These are phyloP conservation scores for Drosophila atripex DNA, from an alignment of 2,888 invertebrate genomes.

Conservation along the genomic window DNA sequence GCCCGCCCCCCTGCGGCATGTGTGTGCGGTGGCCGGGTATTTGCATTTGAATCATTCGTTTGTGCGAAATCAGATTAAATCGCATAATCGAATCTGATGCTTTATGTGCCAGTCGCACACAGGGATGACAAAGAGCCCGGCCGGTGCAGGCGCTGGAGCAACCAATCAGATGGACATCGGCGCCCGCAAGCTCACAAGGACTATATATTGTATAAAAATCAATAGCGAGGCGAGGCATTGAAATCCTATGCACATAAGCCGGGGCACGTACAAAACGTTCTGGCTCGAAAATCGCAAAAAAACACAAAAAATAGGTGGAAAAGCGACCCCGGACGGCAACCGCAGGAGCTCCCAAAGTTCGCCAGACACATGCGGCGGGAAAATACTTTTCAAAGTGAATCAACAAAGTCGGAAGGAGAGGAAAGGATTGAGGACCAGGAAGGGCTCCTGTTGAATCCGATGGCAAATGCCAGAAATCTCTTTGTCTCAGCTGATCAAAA, in stretches of 20 bases:
- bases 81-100: slow-evolving; percentile 77
- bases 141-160: slow-evolving; percentile 67
- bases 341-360: slow-evolving; percentile 71
- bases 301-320: slow-evolving; percentile 4
- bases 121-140: slow-evolving; percentile 69
- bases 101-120: slow-evolving; percentile 48
- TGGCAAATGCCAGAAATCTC: slow-evolving; percentile 39
- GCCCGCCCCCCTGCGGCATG: slow-evolving; percentile 12
- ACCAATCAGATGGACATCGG: slow-evolving; percentile 38
- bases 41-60: slow-evolving; percentile 78
- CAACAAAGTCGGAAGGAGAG: slow-evolving; percentile 51
- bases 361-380: slow-evolving; percentile 74
- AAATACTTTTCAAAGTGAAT: slow-evolving; percentile 80
- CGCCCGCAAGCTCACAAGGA: slow-evolving; percentile 49
- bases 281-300: slow-evolving; percentile 46
- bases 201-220: slow-evolving; percentile 78
- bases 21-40: slow-evolving; percentile 44
- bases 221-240: slow-evolving; percentile 69
- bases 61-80: slow-evolving; percentile 79
- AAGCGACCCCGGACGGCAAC: slow-evolving; percentile 45
- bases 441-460: slow-evolving; percentile 63
- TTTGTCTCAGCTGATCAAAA: slow-evolving; percentile 64
- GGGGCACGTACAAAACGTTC: slow-evolving; percentile 75
- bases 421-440: no score
- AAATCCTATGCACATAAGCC: slow-evolving; percentile 76